Conservation (phyloP, 2,797 vertebrate species). For the Etheostoma perlongum region DNA sequence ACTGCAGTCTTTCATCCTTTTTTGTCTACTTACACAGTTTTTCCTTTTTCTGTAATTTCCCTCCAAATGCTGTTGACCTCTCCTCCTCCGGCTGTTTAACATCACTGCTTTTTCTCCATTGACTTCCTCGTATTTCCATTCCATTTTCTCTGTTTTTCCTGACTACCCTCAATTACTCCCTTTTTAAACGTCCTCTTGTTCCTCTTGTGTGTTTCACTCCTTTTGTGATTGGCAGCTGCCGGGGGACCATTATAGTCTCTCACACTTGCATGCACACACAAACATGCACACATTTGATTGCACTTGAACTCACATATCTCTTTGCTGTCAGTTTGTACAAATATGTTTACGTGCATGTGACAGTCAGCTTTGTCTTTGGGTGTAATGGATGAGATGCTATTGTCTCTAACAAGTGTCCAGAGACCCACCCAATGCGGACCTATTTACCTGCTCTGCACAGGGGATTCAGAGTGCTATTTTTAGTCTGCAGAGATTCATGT, state of each 20-base stretch:
- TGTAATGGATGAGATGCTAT: constrained; percentile 74
- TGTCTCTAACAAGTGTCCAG: constrained; percentile 82
- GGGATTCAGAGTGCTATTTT: constrained; percentile 79
- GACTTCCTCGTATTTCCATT: constrained; percentile 66
- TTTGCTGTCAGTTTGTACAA: constrained; percentile 33
- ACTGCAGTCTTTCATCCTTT: constrained; percentile 18
- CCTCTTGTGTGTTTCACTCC: constrained; percentile 25
- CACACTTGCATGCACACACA: constrained; percentile 10
- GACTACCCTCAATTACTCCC: constrained; percentile 27
- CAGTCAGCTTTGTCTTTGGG: constrained; percentile 59
- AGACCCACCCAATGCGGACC: constrained; percentile 75
- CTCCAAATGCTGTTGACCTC: constrained; percentile 24
- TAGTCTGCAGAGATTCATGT: constrained; percentile 77
- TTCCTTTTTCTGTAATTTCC: constrained; percentile 37
- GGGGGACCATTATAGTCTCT: background rate
- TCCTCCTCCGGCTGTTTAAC: constrained; percentile 34
- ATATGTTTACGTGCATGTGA: constrained; percentile 22
- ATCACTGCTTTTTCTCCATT: constrained; percentile 55
- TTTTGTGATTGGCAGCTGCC: constrained; percentile 63
- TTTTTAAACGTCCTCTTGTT: constrained; percentile 29
- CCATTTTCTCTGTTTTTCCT: constrained; percentile 32
- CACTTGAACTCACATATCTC: constrained; percentile 11
- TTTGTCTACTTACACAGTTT: constrained; percentile 50
- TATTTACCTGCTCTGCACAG: constrained; percentile 77
- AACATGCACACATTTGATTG: constrained; percentile 33